A percentile compares a stretch with the other conserved stretches of the same genome.
Conservation (phyloP, 1,140 invertebrate genomes). For the Procambarus clarkii region DNA sequence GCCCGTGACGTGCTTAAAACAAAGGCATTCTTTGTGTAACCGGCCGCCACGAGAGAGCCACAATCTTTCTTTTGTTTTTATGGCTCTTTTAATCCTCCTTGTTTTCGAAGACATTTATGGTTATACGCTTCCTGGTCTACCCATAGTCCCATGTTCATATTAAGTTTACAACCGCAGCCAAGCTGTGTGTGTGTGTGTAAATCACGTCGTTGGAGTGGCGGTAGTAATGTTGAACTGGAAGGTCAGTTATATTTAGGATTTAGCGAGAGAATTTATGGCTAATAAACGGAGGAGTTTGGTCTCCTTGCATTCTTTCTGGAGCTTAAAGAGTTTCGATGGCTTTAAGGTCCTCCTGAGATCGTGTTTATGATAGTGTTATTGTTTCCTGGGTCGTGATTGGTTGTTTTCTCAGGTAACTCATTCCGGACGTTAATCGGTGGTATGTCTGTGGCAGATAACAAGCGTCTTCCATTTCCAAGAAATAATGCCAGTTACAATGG, state of each 20-base stretch:
- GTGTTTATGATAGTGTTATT: conserved; percentile 41
- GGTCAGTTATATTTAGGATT: not conserved
- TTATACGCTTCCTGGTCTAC: not conserved
- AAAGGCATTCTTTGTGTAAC: no score
- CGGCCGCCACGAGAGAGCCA: not conserved
- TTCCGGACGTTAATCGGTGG: not conserved
- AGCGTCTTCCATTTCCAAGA: not conserved
- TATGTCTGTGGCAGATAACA: not conserved
- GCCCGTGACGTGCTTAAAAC: not conserved
- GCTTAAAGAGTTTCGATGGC: conserved; percentile 14
- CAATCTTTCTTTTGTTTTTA: not conserved
- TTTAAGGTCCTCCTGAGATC: not conserved
- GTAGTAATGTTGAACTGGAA: not conserved
- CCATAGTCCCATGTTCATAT: not conserved
- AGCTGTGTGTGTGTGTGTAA: conserved; percentile 26
- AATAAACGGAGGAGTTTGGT: not conserved
- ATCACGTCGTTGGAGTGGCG: not conserved
- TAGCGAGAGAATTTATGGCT: not conserved
- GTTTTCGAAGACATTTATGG: conserved; percentile 7
- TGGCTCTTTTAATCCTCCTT: not conserved
- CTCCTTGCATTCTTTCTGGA: not conserved
- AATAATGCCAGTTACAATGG: not conserved
- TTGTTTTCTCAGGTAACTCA: conserved; percentile 21
- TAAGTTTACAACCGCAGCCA: not conserved
- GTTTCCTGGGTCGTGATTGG: conserved; percentile 6